These are phyloP conservation scores for Alauda arvensis DNA, from an alignment of 2,797 vertebrate genomes.

Conservation along the genomic window DNA sequence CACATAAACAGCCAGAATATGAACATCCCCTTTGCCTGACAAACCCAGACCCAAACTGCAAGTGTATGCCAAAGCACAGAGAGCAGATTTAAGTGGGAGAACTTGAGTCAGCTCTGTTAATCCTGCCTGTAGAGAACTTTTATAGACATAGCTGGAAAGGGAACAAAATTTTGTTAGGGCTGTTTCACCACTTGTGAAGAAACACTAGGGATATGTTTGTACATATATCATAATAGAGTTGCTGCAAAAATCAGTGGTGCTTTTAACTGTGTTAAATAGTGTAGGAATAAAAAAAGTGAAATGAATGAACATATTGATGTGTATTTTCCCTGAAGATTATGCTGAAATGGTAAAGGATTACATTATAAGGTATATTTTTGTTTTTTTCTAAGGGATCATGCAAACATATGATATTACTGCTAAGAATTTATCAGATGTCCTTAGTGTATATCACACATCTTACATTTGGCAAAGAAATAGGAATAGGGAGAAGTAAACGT, in stretches of 20 bases:
- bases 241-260: not conserved
- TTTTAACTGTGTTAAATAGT: not conserved
- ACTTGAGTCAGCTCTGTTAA: not conserved
- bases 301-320: not conserved
- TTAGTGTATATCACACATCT: not conserved
- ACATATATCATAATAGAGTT: not conserved
- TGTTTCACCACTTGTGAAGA: not conserved
- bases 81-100: not conserved
- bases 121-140: not conserved
- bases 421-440: not conserved
- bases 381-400: not conserved
- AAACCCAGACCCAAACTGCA: not conserved
- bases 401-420: not conserved
- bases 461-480: not conserved
- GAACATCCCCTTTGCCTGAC: not conserved
- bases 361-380: not conserved
- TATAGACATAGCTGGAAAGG: not conserved
- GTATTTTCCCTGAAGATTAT: not conserved
- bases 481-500: not conserved
- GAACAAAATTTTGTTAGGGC: not conserved
- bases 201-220: not conserved
- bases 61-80: not conserved
- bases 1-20: not conserved
- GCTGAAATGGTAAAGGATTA: not conserved
- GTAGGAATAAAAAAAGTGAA: not conserved